Evolutionary conservation across 2,113 vertebrate genomes (phyloP).

Genomic region (Colistium nudipinnis): DNA sequence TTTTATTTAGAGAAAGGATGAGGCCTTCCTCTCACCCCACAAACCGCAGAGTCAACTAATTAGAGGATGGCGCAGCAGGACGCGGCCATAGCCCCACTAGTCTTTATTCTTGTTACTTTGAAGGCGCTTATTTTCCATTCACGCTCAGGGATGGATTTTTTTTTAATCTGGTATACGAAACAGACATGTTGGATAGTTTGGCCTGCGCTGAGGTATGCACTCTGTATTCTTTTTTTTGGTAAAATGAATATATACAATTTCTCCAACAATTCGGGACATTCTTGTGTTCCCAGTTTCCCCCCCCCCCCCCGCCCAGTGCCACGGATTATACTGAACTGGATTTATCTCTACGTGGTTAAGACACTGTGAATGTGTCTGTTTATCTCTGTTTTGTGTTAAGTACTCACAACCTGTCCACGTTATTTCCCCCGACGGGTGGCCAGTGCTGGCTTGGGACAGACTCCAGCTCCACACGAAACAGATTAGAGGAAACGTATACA

Average conservation of each 20-base stretch:
- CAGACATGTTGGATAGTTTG: too few species aligned
- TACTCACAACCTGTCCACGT: constrained; percentile 26
- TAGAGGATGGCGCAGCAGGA: constrained; percentile 27
- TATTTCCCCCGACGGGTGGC: constrained; percentile 37
- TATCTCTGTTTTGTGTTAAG: constrained; percentile 26
- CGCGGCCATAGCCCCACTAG: constrained; percentile 6
- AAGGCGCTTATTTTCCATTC: constrained; percentile 6
- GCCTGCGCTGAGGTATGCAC: not conserved
- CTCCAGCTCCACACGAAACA: constrained; percentile 35
- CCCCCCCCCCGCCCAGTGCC: too few species aligned
- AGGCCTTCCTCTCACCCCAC: not conserved
- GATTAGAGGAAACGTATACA: constrained; percentile 49
- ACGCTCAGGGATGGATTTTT: not conserved
- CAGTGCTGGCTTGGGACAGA: constrained; percentile 32
- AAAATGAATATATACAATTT: not conserved
- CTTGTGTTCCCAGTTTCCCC: too few species aligned
- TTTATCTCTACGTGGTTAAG: not conserved
- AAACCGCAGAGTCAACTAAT: constrained; percentile 23
- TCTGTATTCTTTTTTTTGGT: not conserved
- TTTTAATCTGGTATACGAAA: not conserved
- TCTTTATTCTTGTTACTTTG: not conserved
- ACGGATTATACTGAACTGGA: not conserved
- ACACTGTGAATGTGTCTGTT: constrained; percentile 47
- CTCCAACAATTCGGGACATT: not conserved
- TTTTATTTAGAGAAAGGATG: not conserved